Evolutionary conservation across 2,113 vertebrate genomes (phyloP).

Genomic region (Prietella phreatophila): DNA sequence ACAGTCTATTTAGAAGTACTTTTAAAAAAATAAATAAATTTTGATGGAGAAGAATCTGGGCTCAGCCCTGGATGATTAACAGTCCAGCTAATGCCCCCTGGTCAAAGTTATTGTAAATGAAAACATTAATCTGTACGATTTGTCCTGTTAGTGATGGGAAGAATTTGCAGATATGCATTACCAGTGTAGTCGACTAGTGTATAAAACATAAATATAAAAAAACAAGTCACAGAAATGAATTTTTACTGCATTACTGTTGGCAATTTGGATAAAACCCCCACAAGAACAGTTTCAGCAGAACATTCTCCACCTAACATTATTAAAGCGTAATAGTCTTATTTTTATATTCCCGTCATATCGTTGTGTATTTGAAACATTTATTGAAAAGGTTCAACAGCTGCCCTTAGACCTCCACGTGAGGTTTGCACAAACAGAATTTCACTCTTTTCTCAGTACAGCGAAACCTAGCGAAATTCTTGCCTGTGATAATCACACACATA

Average conservation of each 20-base stretch:
- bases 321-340: not conserved
- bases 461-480: not conserved
- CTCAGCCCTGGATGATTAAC: no score
- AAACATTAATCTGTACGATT: not conserved
- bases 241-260: not conserved
- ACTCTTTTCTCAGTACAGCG: not conserved
- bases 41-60: no score
- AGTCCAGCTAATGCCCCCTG: no score
- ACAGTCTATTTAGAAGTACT: no score
- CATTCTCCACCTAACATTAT: not conserved
- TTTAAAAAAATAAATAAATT: no score
- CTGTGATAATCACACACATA: not conserved
- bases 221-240: not conserved
- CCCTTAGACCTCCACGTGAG: not conserved
- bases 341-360: not conserved
- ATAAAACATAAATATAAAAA: not conserved
- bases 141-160: not conserved
- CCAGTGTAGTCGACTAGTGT: not conserved
- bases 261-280: not conserved
- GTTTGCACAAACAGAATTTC: not conserved
- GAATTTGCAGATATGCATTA: not conserved
- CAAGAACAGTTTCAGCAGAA: not conserved
- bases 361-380: not conserved
- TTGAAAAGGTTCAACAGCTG: constrained; percentile 1
- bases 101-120: no score